These are phyloP conservation scores for Amphiprion clarkii DNA, from an alignment of 2,797 vertebrate genomes.

Conservation along the genomic window DNA sequence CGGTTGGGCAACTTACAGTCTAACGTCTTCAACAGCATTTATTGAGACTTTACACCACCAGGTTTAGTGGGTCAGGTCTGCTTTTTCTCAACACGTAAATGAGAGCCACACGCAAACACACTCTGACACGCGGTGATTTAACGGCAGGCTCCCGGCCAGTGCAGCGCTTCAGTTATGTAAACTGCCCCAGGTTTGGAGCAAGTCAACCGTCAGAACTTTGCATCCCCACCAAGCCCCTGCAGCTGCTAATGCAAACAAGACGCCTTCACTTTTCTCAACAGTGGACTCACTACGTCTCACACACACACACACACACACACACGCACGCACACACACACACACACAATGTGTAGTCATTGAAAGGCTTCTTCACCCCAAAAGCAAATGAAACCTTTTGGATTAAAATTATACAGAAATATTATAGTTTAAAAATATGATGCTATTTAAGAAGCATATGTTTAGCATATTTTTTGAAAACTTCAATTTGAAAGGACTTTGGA, in stretches of 20 bases:
- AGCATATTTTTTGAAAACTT: background rate
- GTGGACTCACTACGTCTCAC: constrained; percentile 32
- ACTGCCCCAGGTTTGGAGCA: constrained; percentile 81
- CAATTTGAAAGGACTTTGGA: background rate
- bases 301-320: constrained; percentile 26
- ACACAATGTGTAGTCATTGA: background rate
- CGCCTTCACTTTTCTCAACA: constrained; percentile 56
- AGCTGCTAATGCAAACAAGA: constrained; percentile 84
- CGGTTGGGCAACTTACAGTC: no score
- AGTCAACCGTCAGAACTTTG: constrained; percentile 87
- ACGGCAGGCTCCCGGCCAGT: constrained; percentile 81
- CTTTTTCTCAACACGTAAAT: background rate
- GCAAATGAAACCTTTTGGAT: background rate
- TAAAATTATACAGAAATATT: no score
- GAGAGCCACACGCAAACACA: constrained; percentile 43
- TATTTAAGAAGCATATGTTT: background rate
- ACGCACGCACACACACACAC: constrained; percentile 20
- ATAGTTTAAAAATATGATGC: no score
- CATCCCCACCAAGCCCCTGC: constrained; percentile 83
- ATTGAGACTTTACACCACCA: no score
- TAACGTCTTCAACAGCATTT: background rate
- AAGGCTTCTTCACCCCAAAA: background rate
- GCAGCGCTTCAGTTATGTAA: constrained; percentile 89
- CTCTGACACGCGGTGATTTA: constrained; percentile 72
- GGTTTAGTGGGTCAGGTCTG: no score